A percentile compares a stretch with the other conserved stretches of the same genome.
Evolutionary conservation across 2,797 vertebrate species (phyloP).

Genomic region (Psittacula echo): DNA sequence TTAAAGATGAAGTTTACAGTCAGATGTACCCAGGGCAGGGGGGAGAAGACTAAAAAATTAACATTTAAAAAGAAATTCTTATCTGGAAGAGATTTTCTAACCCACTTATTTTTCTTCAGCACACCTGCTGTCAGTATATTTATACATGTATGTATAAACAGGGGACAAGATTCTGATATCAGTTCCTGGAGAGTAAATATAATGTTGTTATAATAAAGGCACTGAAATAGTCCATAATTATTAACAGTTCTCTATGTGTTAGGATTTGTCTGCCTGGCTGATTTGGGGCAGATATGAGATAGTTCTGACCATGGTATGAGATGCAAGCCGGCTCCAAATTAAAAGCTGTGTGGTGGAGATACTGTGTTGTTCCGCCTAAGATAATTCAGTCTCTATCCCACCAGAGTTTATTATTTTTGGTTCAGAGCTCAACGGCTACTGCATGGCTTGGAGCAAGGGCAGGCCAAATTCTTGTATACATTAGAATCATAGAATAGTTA

Average conservation of each 20-base stretch:
- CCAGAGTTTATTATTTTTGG: conserved; percentile 36
- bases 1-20: conserved; percentile 75
- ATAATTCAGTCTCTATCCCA: conserved; percentile 1
- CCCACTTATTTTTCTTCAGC: conserved; percentile 62
- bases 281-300: neutral
- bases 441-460: neutral
- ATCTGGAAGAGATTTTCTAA: conserved; percentile 66
- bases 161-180: conserved; percentile 48
- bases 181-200: conserved; percentile 18
- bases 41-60: conserved; percentile 63
- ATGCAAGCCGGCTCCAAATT: neutral
- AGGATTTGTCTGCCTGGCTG: neutral
- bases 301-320: neutral
- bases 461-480: neutral
- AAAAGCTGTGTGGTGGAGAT: neutral
- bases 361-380: neutral
- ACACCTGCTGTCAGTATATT: conserved; percentile 57
- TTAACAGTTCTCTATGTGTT: neutral
- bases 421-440: neutral
- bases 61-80: conserved; percentile 77
- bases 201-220: neutral
- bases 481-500: too few relatives aligned
- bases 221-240: neutral
- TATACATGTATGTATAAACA: conserved; percentile 54
- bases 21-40: neutral